Percentiles rank a stretch among this genome's conserved stretches.
These are phyloP conservation scores for Melanerpes formicivorus DNA, from an alignment of 2,113 vertebrate species.

Conservation along the genomic window DNA sequence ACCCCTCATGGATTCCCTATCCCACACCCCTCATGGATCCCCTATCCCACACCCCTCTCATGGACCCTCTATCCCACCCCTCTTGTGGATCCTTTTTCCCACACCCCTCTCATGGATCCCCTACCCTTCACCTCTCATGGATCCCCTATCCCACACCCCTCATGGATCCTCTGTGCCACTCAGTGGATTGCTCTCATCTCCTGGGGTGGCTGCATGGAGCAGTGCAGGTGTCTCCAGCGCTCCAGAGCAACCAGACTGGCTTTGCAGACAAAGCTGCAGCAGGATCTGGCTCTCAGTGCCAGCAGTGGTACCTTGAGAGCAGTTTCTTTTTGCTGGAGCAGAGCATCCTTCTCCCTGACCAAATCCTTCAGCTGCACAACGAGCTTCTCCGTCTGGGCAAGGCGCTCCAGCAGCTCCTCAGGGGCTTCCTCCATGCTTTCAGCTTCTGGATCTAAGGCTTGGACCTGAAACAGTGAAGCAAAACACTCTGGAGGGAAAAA, in stretches of 20 bases:
- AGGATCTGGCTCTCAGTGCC: not conserved
- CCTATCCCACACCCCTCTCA: too few species aligned
- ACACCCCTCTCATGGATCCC: too few species aligned
- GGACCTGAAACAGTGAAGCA: slow-evolving; percentile 28
- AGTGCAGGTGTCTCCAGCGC: not conserved
- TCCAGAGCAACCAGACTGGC: not conserved
- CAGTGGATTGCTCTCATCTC: not conserved
- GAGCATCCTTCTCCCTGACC: slow-evolving; percentile 86
- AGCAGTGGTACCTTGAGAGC: slow-evolving; percentile 79
- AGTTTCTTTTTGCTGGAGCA: slow-evolving; percentile 81
- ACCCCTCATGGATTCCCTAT: too few species aligned
- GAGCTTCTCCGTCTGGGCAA: slow-evolving; percentile 86
- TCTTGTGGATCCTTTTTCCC: too few species aligned
- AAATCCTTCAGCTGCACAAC: slow-evolving; percentile 89
- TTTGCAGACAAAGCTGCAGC: not conserved
- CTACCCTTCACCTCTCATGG: too few species aligned
- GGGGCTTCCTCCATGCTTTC: slow-evolving; percentile 50
- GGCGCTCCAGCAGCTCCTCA: slow-evolving; percentile 83
- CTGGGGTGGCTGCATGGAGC: not conserved
- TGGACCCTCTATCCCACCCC: too few species aligned
- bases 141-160: too few species aligned
- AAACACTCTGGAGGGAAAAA: not conserved
- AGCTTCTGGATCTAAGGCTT: slow-evolving; percentile 65
- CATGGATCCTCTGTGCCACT: too few species aligned
- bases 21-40: too few species aligned